Percentiles rank a stretch among this genome's conserved stretches.
Evolutionary conservation across 2,113 vertebrate species (phyloP).

Genomic region (Choloepus hoffmanni): DNA sequence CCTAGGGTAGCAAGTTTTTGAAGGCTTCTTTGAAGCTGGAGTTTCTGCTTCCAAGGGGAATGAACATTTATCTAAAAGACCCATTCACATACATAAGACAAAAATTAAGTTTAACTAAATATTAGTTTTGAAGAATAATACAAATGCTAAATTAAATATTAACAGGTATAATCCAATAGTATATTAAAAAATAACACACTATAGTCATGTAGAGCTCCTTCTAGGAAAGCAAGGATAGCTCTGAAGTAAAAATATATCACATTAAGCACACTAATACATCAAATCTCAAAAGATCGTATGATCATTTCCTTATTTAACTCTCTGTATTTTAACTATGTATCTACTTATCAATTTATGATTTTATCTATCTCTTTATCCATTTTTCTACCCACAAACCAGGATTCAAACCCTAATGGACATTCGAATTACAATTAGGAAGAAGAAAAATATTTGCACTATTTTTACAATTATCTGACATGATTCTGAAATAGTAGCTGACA

Average conservation of each 20-base stretch:
- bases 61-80: not conserved
- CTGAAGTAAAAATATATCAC: not conserved
- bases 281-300: not conserved
- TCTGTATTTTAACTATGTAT: not conserved
- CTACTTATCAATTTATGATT: not conserved
- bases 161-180: not conserved
- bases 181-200: not conserved
- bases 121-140: not conserved
- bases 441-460: not conserved
- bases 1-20: no score
- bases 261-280: not conserved
- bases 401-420: not conserved
- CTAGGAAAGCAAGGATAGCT: not conserved
- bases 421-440: not conserved
- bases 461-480: not conserved
- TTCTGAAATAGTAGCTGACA: not conserved
- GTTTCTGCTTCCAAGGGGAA: no score
- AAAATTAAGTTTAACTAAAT: not conserved
- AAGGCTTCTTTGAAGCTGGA: no score
- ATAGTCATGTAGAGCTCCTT: not conserved
- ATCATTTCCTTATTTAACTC: not conserved
- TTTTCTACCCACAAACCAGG: not conserved
- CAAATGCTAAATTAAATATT: not conserved
- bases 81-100: not conserved
- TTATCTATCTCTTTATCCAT: not conserved